phyloP scores from a whole-genome alignment of 2,797 vertebrate genomes.

The Enteromius anoplus region DNA sequence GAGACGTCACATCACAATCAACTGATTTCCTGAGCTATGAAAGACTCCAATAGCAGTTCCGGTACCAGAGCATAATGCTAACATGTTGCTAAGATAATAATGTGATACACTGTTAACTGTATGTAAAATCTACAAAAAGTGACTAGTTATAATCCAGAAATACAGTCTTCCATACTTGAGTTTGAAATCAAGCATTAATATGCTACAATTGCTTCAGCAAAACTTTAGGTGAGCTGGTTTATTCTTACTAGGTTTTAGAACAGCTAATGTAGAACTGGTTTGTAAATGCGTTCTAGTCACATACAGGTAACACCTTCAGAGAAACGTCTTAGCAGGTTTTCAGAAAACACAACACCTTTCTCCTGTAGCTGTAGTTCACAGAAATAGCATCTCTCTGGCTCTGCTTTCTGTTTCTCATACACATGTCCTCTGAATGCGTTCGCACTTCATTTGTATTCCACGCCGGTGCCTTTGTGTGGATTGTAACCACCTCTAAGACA shows the following conservation, averaged over 20 bases:
- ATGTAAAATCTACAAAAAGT: not conserved
- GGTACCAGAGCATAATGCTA: not conserved
- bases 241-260: not conserved
- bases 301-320: not conserved
- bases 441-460: constrained; percentile 34
- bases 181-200: no score
- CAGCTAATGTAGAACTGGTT: not conserved
- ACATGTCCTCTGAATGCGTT: not conserved
- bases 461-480: not conserved
- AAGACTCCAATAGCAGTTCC: not conserved
- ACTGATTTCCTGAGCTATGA: not conserved
- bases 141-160: not conserved
- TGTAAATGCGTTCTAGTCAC: not conserved
- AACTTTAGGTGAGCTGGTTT: not conserved
- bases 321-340: not conserved
- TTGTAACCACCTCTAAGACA: constrained; percentile 53
- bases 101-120: not conserved
- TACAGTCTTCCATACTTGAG: no score
- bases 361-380: not conserved
- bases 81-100: not conserved
- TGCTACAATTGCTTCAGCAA: not conserved
- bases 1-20: not conserved
- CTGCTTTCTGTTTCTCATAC: constrained; percentile 19
- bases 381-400: not conserved
- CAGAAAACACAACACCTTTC: not conserved